A percentile compares a stretch with the other conserved stretches of the same genome.
Evolutionary conservation across 2,888 invertebrate species (phyloP).

Genomic region (Dasypogon diadema): DNA sequence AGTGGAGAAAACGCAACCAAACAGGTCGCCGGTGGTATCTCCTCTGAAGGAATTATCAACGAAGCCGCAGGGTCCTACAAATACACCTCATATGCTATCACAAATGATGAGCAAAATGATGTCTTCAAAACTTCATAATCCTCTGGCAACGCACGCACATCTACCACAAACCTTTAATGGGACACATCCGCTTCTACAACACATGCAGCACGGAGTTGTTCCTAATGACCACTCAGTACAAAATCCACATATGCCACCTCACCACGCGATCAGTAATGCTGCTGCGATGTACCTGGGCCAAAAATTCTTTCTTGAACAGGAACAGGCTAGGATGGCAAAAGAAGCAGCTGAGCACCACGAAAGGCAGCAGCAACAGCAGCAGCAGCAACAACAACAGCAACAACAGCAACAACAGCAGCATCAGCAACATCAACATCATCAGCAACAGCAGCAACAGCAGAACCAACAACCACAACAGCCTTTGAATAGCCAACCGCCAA

Average conservation of each 20-base stretch:
- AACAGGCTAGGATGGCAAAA: constrained; percentile 76
- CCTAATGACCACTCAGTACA: constrained; percentile 62
- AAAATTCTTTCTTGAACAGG: constrained; percentile 83
- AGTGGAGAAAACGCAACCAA: constrained; percentile 58
- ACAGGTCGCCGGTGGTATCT: constrained; percentile 64
- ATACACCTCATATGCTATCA: constrained; percentile 72
- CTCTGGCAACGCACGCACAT: constrained; percentile 70
- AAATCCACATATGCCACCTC: constrained; percentile 70
- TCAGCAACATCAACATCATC: constrained; percentile 69
- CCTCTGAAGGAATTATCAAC: constrained; percentile 58
- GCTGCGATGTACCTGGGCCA: constrained; percentile 83
- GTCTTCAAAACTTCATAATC: constrained; percentile 73
- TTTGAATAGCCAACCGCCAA: constrained; percentile 64
- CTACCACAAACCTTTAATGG: constrained; percentile 75
- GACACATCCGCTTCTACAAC: constrained; percentile 72
- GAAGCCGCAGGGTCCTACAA: constrained; percentile 62
- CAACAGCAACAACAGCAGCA: constrained; percentile 71
- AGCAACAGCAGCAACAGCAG: constrained; percentile 71
- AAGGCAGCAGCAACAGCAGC: constrained; percentile 70
- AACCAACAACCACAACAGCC: constrained; percentile 70
- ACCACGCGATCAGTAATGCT: constrained; percentile 74
- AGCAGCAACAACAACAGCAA: constrained; percentile 70
- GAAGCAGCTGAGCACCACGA: constrained; percentile 74
- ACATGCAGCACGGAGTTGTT: constrained; percentile 67
- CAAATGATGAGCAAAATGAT: constrained; percentile 78